These are phyloP conservation scores for Lasioglossum calceatum DNA, from an alignment of 2,888 invertebrate genomes.

Conservation along the genomic window DNA sequence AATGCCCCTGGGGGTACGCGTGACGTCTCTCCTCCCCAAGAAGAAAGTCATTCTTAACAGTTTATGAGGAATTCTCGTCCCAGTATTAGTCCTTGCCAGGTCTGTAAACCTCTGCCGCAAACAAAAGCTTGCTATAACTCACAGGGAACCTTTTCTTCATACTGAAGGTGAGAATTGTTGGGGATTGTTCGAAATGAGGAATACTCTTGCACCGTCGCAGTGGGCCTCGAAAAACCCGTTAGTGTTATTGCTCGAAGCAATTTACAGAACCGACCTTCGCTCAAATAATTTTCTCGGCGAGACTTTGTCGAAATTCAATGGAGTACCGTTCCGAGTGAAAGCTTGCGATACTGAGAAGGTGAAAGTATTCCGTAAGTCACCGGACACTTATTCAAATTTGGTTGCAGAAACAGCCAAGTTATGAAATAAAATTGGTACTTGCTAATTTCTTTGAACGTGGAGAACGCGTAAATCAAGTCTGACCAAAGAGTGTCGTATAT, in stretches of 20 bases:
- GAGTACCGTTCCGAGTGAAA: not conserved
- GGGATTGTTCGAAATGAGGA: constrained; percentile 18
- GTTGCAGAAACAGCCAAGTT: too few relatives aligned
- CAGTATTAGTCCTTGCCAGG: constrained; percentile 31
- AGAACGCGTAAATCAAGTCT: too few relatives aligned
- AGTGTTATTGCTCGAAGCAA: not conserved
- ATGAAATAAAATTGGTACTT: too few relatives aligned
- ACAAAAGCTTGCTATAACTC: constrained; percentile 41
- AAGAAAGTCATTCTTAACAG: constrained; percentile 34
- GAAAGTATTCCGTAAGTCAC: not conserved
- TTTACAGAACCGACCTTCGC: not conserved
- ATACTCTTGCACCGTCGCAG: constrained; percentile 4
- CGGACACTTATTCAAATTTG: too few relatives aligned
- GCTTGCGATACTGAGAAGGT: not conserved
- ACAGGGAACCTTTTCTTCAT: constrained; percentile 30
- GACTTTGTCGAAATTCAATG: not conserved
- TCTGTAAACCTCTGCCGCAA: constrained; percentile 36
- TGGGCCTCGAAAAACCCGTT: not conserved
- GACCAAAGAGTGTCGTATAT: too few relatives aligned
- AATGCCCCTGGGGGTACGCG: not conserved
- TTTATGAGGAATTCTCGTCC: constrained; percentile 32
- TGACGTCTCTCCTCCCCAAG: not conserved
- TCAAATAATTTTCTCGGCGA: not conserved
- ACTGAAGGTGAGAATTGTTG: constrained; percentile 30
- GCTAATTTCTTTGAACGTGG: too few relatives aligned